phyloP scores from a whole-genome alignment of 2,888 invertebrate genomes.

The Ophonus ardosiacus region DNA sequence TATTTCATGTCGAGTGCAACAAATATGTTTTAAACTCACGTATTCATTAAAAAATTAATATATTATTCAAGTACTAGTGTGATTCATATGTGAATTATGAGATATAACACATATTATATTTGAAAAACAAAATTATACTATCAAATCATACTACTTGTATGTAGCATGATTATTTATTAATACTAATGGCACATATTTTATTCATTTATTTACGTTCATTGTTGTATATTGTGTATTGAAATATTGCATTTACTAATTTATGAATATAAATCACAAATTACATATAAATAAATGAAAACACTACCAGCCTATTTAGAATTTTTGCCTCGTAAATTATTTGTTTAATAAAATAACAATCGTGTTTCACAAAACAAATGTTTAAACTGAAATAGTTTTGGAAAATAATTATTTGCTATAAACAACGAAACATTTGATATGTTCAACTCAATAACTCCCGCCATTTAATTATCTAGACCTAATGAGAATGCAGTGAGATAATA shows the following conservation, averaged over 20 bases:
- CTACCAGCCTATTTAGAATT: background rate
- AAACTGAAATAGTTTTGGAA: too few relatives aligned
- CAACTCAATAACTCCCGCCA: too few relatives aligned
- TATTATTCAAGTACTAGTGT: background rate
- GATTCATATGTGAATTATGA: background rate
- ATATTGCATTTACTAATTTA: background rate
- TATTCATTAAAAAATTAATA: conserved; percentile 14
- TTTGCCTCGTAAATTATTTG: background rate
- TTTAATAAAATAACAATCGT: background rate
- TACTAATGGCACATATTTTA: conserved; percentile 13
- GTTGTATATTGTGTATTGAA: conserved; percentile 2
- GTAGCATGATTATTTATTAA: conserved; percentile 5
- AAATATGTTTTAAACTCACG: background rate
- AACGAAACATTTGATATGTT: too few relatives aligned
- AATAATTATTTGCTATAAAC: too few relatives aligned
- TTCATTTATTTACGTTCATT: conserved; percentile 10
- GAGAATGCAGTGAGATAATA: too few relatives aligned
- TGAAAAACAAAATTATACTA: background rate
- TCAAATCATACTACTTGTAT: background rate
- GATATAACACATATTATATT: background rate
- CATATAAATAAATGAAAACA: background rate
- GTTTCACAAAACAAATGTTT: too few relatives aligned
- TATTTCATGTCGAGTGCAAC: background rate
- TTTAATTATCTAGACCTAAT: too few relatives aligned
- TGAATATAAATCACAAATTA: background rate